Evolutionary conservation across 1,140 invertebrate genomes (phyloP), one percentile per base, ranked within the genome.

Genomic region (Caenorhabditis brenneri): DNA sequence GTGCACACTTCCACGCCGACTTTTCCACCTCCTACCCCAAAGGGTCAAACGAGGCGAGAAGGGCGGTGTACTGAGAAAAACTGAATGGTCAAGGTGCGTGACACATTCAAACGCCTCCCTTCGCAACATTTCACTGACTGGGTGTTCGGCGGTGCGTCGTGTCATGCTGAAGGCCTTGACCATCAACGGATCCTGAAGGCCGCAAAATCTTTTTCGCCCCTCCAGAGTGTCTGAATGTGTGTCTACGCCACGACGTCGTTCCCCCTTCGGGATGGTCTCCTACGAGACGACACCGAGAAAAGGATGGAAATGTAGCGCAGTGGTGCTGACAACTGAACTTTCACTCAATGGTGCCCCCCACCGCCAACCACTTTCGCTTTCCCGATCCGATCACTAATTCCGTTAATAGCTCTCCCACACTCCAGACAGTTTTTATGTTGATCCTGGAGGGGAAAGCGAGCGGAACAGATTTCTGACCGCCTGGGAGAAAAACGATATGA

Each of bases 121-220:
- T 74, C 65, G 65, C 65, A 74, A 74, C 65, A 74, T 74, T 74
- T 74, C 65, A 74, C 65, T 74, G 65, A 74, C 65, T 74, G 65
- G 65, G 65, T 74, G 65, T 74, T 74, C 65, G 65, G 65, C 65
- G 65, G 65, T 74, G 65, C 22, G 33, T 74, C 65, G 65, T 74
- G 65, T 74, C 65, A 74, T 74, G 65, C 65, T 74, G 65, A 42
- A 74, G 65, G 65, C 65, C 65, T 74, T 74, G 65, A 74, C 65
- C 65, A 74, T 74, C 65, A 74, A n/a, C 22, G 65, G n/a, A 74
- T 74, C 36, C 65, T 74, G 65, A 74, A 74, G 65, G 65, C 33
- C 65, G 65, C 36, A 42, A 46, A 46, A 46, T 42, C 65, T 55
- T 24, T n/a, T 46, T 9, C 42, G 9, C n/a, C n/a, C n/a, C n/a